These are phyloP conservation scores for Cyanistes caeruleus DNA, from an alignment of 2,113 vertebrate species.

Conservation along the genomic window DNA sequence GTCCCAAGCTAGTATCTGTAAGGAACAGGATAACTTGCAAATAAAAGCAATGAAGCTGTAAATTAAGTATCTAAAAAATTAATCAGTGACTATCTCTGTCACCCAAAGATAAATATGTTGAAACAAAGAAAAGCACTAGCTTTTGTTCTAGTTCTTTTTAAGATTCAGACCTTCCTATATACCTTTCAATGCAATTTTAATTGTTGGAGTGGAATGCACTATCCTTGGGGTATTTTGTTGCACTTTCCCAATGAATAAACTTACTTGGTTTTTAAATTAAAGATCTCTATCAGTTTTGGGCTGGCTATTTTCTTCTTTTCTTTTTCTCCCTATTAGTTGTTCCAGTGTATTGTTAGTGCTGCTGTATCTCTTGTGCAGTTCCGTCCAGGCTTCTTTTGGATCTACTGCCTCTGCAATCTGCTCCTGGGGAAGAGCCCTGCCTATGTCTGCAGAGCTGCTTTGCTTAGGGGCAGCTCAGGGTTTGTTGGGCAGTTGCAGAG, in stretches of 20 bases:
- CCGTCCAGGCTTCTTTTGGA: not conserved
- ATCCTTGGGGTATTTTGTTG: constrained; percentile 54
- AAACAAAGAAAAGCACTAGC: constrained; percentile 28
- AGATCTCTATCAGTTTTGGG: constrained; percentile 68
- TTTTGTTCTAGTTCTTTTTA: constrained; percentile 47
- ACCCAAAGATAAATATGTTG: constrained; percentile 37
- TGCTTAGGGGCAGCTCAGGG: not conserved
- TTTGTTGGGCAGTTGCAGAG: not conserved
- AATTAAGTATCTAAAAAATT: constrained; percentile 45
- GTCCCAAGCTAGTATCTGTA: not conserved
- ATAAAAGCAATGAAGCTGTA: constrained; percentile 40
- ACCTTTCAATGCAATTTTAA: constrained; percentile 71
- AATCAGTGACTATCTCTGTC: constrained; percentile 48
- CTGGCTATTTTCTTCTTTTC: constrained; percentile 2
- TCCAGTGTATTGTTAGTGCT: constrained; percentile 41
- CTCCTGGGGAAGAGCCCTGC: not conserved
- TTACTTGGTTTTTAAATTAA: constrained; percentile 74
- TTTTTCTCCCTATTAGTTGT: not conserved
- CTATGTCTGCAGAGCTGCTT: not conserved
- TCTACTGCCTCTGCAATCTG: not conserved
- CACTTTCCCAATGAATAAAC: constrained; percentile 73
- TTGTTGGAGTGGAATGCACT: constrained; percentile 55
- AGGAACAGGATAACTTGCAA: constrained; percentile 14
- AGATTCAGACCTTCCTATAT: constrained; percentile 34
- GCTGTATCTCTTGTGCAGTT: not conserved